phyloP scores from a whole-genome alignment of 2,888 invertebrate species.

The Lepas anatifera region DNA sequence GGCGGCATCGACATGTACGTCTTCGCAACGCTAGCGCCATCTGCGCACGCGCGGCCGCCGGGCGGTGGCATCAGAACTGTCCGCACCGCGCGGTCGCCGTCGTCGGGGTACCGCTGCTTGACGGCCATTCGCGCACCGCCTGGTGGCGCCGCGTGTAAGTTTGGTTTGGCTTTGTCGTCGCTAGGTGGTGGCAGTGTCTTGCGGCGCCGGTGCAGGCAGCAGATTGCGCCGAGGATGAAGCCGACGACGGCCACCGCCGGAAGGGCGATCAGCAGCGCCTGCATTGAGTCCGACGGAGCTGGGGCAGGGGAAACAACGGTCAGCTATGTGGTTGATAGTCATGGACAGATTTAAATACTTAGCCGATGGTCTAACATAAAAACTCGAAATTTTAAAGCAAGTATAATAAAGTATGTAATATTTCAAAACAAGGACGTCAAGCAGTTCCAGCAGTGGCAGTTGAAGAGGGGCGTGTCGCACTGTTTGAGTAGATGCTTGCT shows the following conservation, averaged over 20 bases:
- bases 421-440: too few relatives aligned
- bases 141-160: not conserved
- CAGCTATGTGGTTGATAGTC: too few relatives aligned
- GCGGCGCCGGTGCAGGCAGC: slow-evolving; percentile 5
- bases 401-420: too few relatives aligned
- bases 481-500: too few relatives aligned
- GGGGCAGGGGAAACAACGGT: too few relatives aligned
- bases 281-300: not conserved
- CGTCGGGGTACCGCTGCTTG: not conserved
- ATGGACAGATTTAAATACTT: too few relatives aligned
- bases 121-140: not conserved
- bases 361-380: too few relatives aligned
- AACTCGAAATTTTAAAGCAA: too few relatives aligned
- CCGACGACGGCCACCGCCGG: not conserved
- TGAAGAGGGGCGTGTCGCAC: too few relatives aligned
- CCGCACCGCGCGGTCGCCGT: not conserved
- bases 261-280: slow-evolving; percentile 3
- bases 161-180: not conserved
- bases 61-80: not conserved
- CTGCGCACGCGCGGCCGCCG: not conserved
- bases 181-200: not conserved
- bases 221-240: not conserved
- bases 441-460: too few relatives aligned
- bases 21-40: not conserved
- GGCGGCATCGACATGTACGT: not conserved